Conservation (phyloP, 2,797 vertebrate species). For the Apogon talboti region DNA sequence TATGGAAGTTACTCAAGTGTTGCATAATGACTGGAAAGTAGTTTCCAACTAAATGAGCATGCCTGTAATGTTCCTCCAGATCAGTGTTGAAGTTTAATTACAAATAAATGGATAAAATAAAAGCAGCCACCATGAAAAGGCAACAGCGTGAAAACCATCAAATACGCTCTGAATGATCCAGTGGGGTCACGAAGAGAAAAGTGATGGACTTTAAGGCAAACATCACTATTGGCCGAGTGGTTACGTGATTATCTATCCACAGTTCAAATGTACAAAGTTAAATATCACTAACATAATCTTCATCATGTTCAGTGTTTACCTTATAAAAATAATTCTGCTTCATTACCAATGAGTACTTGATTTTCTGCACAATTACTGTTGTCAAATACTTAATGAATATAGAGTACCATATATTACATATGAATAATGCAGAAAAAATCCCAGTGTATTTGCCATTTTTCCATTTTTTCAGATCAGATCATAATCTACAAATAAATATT, state of each 20-base stretch:
- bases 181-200: constrained; percentile 45
- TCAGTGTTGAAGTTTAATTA: constrained; percentile 60
- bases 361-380: not conserved
- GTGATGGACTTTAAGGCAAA: constrained; percentile 37
- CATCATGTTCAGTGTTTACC: not conserved
- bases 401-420: not conserved
- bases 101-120: constrained; percentile 48
- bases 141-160: constrained; percentile 18
- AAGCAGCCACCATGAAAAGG: constrained; percentile 47
- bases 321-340: constrained; percentile 6
- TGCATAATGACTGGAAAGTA: constrained; percentile 41
- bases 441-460: not conserved
- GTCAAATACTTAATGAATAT: not conserved
- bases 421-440: not conserved
- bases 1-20: constrained; percentile 33
- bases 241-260: constrained; percentile 1
- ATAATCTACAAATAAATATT: too few relatives aligned
- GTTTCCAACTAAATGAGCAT: constrained; percentile 42
- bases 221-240: constrained; percentile 17
- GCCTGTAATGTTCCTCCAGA: constrained; percentile 36
- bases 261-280: constrained; percentile 5
- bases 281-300: constrained; percentile 16
- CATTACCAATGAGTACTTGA: constrained; percentile 20
- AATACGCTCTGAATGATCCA: constrained; percentile 26
- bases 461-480: too few relatives aligned